Evolutionary conservation across 2,113 vertebrate genomes (phyloP), one percentile per base, ranked within the genome.

Genomic region (Acrocephalus arundinaceus): DNA sequence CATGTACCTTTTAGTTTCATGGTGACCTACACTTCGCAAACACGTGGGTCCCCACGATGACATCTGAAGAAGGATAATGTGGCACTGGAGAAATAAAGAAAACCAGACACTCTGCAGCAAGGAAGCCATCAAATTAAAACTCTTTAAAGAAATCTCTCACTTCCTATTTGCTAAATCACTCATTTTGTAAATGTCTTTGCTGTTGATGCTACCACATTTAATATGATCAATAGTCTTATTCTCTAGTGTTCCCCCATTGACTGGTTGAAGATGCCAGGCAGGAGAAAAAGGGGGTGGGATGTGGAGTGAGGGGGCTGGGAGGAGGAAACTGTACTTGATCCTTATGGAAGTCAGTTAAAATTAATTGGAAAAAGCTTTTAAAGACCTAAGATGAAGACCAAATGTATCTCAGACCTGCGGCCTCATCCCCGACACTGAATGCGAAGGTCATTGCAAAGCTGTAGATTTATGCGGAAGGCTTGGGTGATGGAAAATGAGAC

Each of bases 401-500:
- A 97, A 98, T 98, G 98, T 96, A 97, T 97, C 96, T 97, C 96
- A 97, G 97, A 97, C 96, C 96, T 89, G 84, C 82, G 95, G 98
- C 98, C 97, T 98, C 97, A 96, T 98, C 98, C 97, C 98, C 97
- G 95, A 94, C 89, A 84, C 97, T 91, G 97, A 98, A 98, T 97
- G 97, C 96, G 98, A 98, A 99, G 99, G 98, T 99, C 99, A 98
- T 97, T 91, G 97, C 90, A 98, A 98, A 99, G 98, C 98, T 98
- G 98, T 95, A 98, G 98, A 99, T 99, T 99, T 99, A 99, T 98
- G 98, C 98, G 96, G 97, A 98, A 97, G 97, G 98, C 97, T 94
- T 96, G 98, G 97, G 97, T 97, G 98, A 98, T 98, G 98, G 98
- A 99, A 99, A 98, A 99, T 98, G 98, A 98, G 99, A 99, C 99